phyloP scores from a whole-genome alignment of 2,113 vertebrate species.

The Paramormyrops kingsleyae region DNA sequence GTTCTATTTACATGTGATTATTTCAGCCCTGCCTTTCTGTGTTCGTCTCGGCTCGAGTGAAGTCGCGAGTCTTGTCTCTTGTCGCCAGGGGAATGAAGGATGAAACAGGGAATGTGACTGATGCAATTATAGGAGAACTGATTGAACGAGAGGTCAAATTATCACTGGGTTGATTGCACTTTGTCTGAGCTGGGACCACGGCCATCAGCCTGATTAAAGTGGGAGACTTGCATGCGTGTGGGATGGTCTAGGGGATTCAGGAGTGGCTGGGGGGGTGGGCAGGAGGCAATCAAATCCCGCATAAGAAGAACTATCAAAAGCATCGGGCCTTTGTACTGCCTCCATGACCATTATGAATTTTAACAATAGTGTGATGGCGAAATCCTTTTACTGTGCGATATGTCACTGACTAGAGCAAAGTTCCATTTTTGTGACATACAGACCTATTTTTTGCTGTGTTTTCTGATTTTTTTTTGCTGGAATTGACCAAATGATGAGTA shows the following conservation, averaged over 20 bases:
- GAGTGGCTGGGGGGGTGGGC: slow-evolving; percentile 18
- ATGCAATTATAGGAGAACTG: slow-evolving; percentile 65
- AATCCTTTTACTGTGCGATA: background rate
- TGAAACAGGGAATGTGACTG: slow-evolving; percentile 66
- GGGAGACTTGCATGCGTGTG: slow-evolving; percentile 35
- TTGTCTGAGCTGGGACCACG: slow-evolving; percentile 60
- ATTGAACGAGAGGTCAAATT: slow-evolving; percentile 73
- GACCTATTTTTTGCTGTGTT: background rate
- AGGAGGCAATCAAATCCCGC: background rate
- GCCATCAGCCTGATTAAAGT: slow-evolving; percentile 63
- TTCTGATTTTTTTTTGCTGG: background rate
- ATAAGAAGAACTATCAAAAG: background rate
- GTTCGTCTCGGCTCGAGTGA: slow-evolving; percentile 25
- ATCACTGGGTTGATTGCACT: slow-evolving; percentile 65
- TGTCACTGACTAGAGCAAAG: slow-evolving; percentile 9
- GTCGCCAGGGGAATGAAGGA: slow-evolving; percentile 41
- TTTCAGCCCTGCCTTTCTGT: slow-evolving; percentile 42
- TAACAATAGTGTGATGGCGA: slow-evolving; percentile 18
- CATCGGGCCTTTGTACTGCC: slow-evolving; percentile 14
- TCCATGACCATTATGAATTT: slow-evolving; percentile 30
- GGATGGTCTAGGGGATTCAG: background rate
- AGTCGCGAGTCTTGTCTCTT: background rate
- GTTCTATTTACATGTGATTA: slow-evolving; percentile 33
- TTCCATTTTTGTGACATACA: background rate
- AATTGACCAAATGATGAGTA: background rate